Conservation (phyloP, 1,140 invertebrate genomes). For the Lysiphlebus fabarum region DNA sequence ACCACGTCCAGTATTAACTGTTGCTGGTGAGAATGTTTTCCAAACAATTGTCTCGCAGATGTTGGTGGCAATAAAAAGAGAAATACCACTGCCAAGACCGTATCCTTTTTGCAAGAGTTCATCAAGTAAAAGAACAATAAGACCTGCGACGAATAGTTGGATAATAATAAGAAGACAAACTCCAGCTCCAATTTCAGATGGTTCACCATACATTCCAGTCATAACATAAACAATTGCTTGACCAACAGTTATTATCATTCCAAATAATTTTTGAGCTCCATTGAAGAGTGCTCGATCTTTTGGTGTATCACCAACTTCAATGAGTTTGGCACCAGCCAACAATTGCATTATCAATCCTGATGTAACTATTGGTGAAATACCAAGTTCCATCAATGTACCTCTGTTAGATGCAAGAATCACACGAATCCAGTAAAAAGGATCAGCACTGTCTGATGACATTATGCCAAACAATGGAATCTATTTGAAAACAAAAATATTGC, state of each 20-base stretch:
- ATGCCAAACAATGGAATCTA: slow-evolving; percentile 98
- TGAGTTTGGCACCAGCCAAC: slow-evolving; percentile 98
- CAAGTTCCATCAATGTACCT: slow-evolving; percentile 99
- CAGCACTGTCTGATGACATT: slow-evolving; percentile 99
- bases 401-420: slow-evolving; percentile 99
- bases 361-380: slow-evolving; percentile 99
- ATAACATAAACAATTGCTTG: slow-evolving; percentile 99
- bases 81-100: slow-evolving; percentile 97
- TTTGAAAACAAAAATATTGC: slow-evolving; percentile 27
- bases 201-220: slow-evolving; percentile 99
- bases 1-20: slow-evolving; percentile 95
- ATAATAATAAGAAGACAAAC: slow-evolving; percentile 99
- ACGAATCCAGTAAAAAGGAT: slow-evolving; percentile 99
- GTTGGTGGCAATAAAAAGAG: slow-evolving; percentile 99
- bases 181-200: slow-evolving; percentile 96
- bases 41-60: slow-evolving; percentile 99
- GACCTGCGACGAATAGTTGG: slow-evolving; percentile 96
- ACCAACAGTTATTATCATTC: slow-evolving; percentile 99
- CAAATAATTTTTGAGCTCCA: slow-evolving; percentile 99
- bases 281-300: slow-evolving; percentile 99
- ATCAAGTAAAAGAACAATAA: slow-evolving; percentile 96
- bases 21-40: slow-evolving; percentile 99
- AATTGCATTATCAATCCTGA: slow-evolving; percentile 99
- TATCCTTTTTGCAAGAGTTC: slow-evolving; percentile 97
- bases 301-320: slow-evolving; percentile 99